Evolutionary conservation across 2,888 invertebrate genomes (phyloP).

Genomic region (Netelia inedita): DNA sequence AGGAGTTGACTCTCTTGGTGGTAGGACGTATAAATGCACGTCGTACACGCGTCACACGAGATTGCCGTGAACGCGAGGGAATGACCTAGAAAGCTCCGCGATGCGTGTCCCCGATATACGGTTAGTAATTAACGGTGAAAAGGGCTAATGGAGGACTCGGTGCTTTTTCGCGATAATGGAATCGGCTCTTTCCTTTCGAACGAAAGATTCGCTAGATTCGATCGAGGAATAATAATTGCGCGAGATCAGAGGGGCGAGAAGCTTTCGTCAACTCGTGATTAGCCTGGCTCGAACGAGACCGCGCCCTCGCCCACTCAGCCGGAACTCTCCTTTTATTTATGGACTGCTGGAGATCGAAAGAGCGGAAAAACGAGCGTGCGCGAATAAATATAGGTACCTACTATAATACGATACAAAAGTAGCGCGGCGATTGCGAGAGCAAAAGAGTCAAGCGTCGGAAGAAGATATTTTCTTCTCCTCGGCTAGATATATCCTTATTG

Average conservation of each 20-base stretch:
- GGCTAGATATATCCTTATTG: background rate
- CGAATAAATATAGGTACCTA: too few species aligned
- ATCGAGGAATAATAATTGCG: constrained; percentile 22
- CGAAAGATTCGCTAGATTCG: constrained; percentile 63
- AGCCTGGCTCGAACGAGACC: constrained; percentile 61
- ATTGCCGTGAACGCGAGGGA: constrained; percentile 21
- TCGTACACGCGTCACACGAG: too few species aligned
- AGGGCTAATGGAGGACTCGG: background rate
- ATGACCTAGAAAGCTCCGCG: constrained; percentile 59
- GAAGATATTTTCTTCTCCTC: background rate
- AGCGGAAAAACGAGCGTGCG: constrained; percentile 48
- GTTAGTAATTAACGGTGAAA: too few species aligned
- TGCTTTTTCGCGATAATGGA: constrained; percentile 61
- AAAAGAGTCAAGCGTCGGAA: too few species aligned
- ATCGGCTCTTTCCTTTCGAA: constrained; percentile 63
- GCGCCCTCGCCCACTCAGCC: constrained; percentile 47
- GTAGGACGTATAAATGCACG: too few species aligned
- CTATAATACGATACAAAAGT: background rate
- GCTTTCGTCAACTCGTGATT: constrained; percentile 61
- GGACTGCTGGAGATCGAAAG: constrained; percentile 59
- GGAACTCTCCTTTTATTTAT: constrained; percentile 60
- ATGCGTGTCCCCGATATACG: background rate
- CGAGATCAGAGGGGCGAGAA: background rate
- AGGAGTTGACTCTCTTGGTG: too few species aligned
- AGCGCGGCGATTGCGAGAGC: too few species aligned